These are phyloP conservation scores for Typhlichthys subterraneus DNA, from an alignment of 2,797 vertebrate genomes.

Conservation along the genomic window DNA sequence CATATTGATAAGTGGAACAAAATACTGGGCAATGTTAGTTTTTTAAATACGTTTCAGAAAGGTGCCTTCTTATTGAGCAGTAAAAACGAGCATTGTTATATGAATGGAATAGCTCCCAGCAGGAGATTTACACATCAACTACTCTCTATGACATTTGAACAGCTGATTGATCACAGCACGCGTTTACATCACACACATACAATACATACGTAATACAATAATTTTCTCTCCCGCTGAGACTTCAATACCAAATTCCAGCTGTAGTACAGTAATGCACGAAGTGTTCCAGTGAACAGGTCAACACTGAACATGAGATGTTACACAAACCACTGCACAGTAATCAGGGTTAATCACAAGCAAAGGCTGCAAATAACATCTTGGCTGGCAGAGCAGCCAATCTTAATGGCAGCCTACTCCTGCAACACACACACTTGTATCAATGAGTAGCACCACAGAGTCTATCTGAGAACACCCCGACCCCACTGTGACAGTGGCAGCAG, in stretches of 20 bases:
- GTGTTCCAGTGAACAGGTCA: conserved; percentile 1
- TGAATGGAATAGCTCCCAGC: too few species aligned
- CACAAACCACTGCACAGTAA: conserved; percentile 38
- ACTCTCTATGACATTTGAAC: too few species aligned
- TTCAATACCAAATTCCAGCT: background rate
- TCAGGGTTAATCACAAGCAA: conserved; percentile 45
- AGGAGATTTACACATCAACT: too few species aligned
- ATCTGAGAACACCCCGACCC: background rate
- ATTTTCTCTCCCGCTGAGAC: too few species aligned
- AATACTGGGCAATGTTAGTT: too few species aligned
- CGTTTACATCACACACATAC: background rate
- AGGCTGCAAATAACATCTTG: conserved; percentile 6
- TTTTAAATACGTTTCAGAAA: too few species aligned
- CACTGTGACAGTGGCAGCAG: too few species aligned
- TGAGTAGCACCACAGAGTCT: conserved; percentile 34
- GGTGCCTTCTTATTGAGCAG: too few species aligned
- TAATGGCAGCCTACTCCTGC: conserved; percentile 16
- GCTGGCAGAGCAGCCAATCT: conserved; percentile 18
- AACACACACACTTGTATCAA: conserved; percentile 28
- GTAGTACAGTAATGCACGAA: conserved; percentile 3
- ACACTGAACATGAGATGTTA: conserved; percentile 28
- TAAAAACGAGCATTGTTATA: too few species aligned
- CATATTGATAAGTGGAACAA: too few species aligned
- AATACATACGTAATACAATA: background rate
- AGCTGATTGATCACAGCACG: too few species aligned